A percentile compares a stretch with the other conserved stretches of the same genome.
Evolutionary conservation across 2,797 vertebrate genomes (phyloP).

Genomic region (Decapterus maruadsi): DNA sequence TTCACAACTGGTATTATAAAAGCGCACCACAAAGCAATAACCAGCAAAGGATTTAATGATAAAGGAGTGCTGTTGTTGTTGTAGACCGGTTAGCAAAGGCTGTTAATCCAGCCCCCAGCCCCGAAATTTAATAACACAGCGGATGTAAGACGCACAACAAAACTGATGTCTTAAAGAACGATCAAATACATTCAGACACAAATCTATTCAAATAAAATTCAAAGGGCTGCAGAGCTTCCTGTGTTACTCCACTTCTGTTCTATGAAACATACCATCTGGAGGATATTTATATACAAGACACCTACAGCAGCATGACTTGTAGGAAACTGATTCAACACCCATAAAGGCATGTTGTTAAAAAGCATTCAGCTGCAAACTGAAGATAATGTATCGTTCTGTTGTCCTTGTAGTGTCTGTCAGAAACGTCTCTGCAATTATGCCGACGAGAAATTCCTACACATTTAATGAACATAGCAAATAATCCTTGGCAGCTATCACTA

Average conservation of each 20-base stretch:
- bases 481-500: constrained; percentile 44
- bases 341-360: not conserved
- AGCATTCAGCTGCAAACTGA: constrained; percentile 15
- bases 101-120: constrained; percentile 3
- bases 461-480: constrained; percentile 59
- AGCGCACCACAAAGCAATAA: constrained; percentile 27
- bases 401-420: constrained; percentile 31
- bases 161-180: constrained; percentile 1
- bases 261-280: constrained; percentile 6
- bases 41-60: constrained; percentile 18
- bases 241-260: constrained; percentile 3
- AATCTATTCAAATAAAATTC: constrained; percentile 25
- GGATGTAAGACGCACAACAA: not conserved
- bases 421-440: constrained; percentile 17
- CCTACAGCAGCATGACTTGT: not conserved
- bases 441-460: constrained; percentile 39
- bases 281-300: constrained; percentile 6
- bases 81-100: constrained; percentile 17
- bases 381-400: not conserved
- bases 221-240: not conserved
- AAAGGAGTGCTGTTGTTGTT: constrained; percentile 18
- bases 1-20: constrained; percentile 35
- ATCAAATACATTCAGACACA: constrained; percentile 13
- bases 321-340: constrained; percentile 17
- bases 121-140: constrained; percentile 12